Evolutionary conservation across 1,140 invertebrate species (phyloP).

Genomic region (Trichomalopsis sarcophagae): DNA sequence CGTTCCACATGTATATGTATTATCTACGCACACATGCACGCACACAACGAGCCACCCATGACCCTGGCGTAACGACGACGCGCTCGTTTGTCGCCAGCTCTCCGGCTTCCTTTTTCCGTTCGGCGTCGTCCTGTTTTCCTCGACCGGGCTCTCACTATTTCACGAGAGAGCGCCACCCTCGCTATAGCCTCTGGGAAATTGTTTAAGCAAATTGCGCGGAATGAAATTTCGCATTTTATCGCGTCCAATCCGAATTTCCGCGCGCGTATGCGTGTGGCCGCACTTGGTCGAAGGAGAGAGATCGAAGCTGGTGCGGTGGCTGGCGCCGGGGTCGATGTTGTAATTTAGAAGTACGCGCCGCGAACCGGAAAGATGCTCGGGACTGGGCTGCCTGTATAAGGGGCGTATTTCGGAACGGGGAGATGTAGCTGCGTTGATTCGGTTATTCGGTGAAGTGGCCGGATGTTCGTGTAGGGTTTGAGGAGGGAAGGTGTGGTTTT

Average conservation of each 20-base stretch:
- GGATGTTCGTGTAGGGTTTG: too few species aligned
- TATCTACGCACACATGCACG: background rate
- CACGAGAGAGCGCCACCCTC: background rate
- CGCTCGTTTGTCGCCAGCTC: constrained; percentile 15
- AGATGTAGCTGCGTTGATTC: background rate
- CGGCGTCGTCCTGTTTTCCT: background rate
- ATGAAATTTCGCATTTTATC: constrained; percentile 59
- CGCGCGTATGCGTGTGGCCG: background rate
- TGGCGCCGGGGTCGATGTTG: background rate
- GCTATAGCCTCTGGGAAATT: constrained; percentile 16
- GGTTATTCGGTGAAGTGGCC: background rate
- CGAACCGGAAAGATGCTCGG: constrained; percentile 11
- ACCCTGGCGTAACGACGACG: background rate
- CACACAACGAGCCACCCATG: background rate
- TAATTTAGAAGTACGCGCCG: constrained; percentile 8
- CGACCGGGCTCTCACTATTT: background rate
- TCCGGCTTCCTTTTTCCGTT: background rate
- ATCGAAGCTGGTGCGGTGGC: background rate
- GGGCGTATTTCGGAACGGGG: background rate
- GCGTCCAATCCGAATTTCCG: constrained; percentile 44
- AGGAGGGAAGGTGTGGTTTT: too few species aligned
- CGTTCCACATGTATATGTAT: background rate
- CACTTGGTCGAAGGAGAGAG: background rate
- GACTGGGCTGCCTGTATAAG: background rate
- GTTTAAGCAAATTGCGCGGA: constrained; percentile 57